Base-by-base conservation (phyloP, 2,888 invertebrate genomes). In the Lapara coniferarum region DNA sequence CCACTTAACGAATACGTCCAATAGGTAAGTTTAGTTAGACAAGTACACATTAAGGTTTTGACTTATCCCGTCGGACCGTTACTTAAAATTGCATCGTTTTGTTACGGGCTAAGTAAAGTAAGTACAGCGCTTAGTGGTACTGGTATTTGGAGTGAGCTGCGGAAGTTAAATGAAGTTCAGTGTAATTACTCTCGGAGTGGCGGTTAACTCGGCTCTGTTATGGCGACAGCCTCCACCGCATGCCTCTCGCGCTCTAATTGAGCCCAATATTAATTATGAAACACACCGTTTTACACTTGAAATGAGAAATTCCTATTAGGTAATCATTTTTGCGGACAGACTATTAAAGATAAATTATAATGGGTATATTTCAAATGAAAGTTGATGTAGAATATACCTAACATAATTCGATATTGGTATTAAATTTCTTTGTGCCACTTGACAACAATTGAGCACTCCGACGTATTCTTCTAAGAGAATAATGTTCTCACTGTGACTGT, bases 131-230 rank as follows among this genome's bases (percentile, higher is more conserved):
- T 92, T 90, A 90, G 90, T 84, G 89, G 89, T 84, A 82, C 86
- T 86, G 87, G 87, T 89, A 89, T 90, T 90, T 88, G 87, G 89
- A 87, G 86, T 84, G 87, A 89, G 90, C 89, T 84, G 86, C 86
- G 90, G 88, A 92, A 92, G 89, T 92, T 92, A 90, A 91, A 92
- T 92, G 90, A 90, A 91, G 88, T 92, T 90, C 86, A 82, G 86
- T 88, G 88, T 90, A 91, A 92, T 92, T 92, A 90, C 89, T 91
- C 91, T 89, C 88, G 75, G 86, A 87, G 89, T 85, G 88, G 88
- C 86, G 89, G 89, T 90, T 89, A 89, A 83, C 87, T 87, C 83
- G 85, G 85, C 83, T 82, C 85, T 78, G 86, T 87, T 89, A 88
- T 86, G 88, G 89, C 84, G 89, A 87, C 89, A 87, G 85, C 78